Conservation (phyloP, 2,113 vertebrate species). For the Glaucomys volans region DNA sequence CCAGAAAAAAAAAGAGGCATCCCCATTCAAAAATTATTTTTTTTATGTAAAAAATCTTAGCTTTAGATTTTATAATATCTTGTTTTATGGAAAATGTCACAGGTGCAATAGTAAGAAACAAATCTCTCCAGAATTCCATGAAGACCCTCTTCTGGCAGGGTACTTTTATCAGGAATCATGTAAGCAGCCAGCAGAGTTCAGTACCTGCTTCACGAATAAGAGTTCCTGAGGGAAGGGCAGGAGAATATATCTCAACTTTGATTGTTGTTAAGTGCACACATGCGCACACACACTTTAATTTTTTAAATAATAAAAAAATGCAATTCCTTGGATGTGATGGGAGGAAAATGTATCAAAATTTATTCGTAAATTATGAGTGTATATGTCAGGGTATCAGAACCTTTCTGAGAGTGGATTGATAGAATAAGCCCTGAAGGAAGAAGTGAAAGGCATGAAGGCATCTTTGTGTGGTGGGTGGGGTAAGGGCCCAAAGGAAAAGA, state of each 20-base stretch:
- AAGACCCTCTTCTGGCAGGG: background rate
- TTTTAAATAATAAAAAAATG: too few species aligned
- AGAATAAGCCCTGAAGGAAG: background rate
- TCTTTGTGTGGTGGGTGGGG: background rate
- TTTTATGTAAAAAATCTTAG: background rate
- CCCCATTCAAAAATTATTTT: background rate
- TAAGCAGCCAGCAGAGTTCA: background rate
- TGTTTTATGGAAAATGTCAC: background rate
- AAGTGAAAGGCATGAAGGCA: background rate
- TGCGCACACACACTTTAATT: background rate
- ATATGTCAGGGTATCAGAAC: background rate
- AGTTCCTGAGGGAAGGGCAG: rapidly evolving
- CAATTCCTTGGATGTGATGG: background rate
- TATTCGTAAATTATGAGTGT: background rate
- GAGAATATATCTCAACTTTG: background rate
- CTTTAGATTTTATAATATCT: background rate
- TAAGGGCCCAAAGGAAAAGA: background rate
- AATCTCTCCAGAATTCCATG: background rate
- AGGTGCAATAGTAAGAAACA: background rate
- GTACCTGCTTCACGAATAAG: rapidly evolving
- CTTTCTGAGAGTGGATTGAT: background rate
- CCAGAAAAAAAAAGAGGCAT: background rate
- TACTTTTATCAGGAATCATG: background rate
- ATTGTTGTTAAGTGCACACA: rapidly evolving
- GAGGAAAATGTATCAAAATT: background rate